Evolutionary conservation across 2,888 invertebrate genomes (phyloP).

Genomic region (Elegia similella): DNA sequence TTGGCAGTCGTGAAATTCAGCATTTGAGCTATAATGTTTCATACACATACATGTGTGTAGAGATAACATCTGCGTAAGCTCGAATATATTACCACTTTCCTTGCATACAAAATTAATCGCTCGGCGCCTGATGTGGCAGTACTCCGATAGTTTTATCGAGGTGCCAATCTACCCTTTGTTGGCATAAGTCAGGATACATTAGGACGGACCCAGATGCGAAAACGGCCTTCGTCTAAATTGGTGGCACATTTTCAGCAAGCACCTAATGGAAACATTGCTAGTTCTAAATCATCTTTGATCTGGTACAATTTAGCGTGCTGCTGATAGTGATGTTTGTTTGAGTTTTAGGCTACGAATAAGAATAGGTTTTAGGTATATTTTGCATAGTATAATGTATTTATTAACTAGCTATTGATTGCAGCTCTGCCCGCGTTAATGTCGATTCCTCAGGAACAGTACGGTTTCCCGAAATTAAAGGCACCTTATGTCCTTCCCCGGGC

Average conservation of each 20-base stretch:
- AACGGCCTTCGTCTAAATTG: not conserved
- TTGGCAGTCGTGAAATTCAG: too few relatives aligned
- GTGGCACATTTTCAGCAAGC: slow-evolving; percentile 1
- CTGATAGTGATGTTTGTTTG: not conserved
- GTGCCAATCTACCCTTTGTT: not conserved
- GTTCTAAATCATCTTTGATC: not conserved
- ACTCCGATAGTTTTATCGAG: not conserved
- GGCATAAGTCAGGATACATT: slow-evolving; percentile 7
- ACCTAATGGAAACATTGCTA: not conserved
- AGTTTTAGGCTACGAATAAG: too few relatives aligned
- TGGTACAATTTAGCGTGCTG: not conserved
- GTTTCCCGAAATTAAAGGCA: too few relatives aligned
- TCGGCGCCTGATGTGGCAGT: not conserved
- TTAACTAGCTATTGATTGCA: too few relatives aligned
- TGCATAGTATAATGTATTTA: too few relatives aligned
- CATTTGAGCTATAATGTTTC: too few relatives aligned
- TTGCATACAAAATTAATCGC: not conserved
- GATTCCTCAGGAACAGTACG: too few relatives aligned
- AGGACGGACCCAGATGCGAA: slow-evolving; percentile 12
- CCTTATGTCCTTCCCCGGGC: too few relatives aligned
- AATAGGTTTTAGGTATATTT: too few relatives aligned
- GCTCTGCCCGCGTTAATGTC: too few relatives aligned
- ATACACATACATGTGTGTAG: not conserved
- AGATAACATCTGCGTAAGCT: not conserved
- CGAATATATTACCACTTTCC: not conserved